Evolutionary conservation across 2,888 invertebrate genomes (phyloP), one percentile per base, ranked within the genome.

Genomic region (Cheilosia scutellata): DNA sequence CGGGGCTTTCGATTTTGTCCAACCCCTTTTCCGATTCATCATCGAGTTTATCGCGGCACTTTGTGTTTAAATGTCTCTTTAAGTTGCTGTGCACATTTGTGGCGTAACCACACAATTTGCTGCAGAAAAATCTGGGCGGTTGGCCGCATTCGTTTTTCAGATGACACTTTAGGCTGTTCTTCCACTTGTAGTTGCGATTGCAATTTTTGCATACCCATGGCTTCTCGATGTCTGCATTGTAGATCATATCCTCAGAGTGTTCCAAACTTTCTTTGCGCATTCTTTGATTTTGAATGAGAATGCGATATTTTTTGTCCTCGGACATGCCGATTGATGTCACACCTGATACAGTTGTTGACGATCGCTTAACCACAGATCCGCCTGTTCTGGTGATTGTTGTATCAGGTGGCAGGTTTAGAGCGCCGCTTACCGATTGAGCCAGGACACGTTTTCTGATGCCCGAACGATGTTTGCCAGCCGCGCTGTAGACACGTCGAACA

Each of bases 121-220:
- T 91, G 88, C 93, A 93, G 87, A 92, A 93, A 74, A 91, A 93
- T 47, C 92, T 91, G 0, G 93, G 93, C 82, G 95, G 95, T 90
- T 94, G 93, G 2, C 95, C 95, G 89, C 95, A 95, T 89, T 95
- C 95, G 88, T 94, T 94, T 51, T 95, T 95, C 66, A 95, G 92
- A 90, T 96, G 96, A 89, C 96, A 94, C 90, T 95, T 94, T 89
- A 96, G 94, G 29, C 96, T 95, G 88, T 95, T 95, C 92, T 95
- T 95, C 93, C 95, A 95, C 88, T 95, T 95, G 92, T 96, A 96
- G 89, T 95, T 95, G 91, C 95, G 94, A 90, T 95, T 94, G 91
- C 96, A 96, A 88, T 94, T 94, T 86, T 94, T 94, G 90, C 96
- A 95, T 88, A 94, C 93, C 93, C 93, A 93, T 6, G 93, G 93